phyloP scores from a whole-genome alignment of 2,113 vertebrate genomes.

The Nematolebias whitei region DNA sequence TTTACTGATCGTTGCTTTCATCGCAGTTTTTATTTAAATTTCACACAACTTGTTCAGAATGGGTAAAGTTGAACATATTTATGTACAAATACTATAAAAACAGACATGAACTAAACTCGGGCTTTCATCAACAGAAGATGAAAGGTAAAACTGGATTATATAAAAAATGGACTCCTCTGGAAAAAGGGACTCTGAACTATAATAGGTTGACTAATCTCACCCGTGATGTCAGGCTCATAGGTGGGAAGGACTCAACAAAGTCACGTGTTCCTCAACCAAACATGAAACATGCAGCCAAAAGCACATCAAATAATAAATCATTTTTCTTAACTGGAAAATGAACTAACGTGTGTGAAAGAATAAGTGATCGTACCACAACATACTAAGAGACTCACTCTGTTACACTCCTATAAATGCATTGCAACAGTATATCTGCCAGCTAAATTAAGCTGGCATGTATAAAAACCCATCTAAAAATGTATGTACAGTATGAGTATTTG shows the following conservation, averaged over 20 bases:
- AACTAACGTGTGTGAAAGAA: constrained; percentile 4
- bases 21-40: too few species aligned
- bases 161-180: constrained; percentile 33
- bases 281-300: constrained; percentile 14
- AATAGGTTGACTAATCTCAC: constrained; percentile 69
- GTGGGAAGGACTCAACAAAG: constrained; percentile 49
- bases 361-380: constrained; percentile 23
- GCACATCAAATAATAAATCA: constrained; percentile 25
- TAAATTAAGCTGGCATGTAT: constrained; percentile 42
- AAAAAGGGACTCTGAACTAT: constrained; percentile 50
- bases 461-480: constrained; percentile 52
- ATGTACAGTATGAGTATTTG: constrained; percentile 56
- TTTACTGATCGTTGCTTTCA: too few species aligned
- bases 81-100: constrained; percentile 7
- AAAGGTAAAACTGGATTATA: constrained; percentile 26
- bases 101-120: constrained; percentile 16
- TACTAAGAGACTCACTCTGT: constrained; percentile 27
- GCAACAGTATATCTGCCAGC: constrained; percentile 8
- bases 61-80: too few species aligned
- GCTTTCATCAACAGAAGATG: constrained; percentile 30
- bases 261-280: constrained; percentile 49
- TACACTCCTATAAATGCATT: background rate
- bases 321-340: background rate
- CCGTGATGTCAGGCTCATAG: constrained; percentile 71
- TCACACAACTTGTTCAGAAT: too few species aligned